phyloP scores from a whole-genome alignment of 2,888 invertebrate genomes.

The Laothoe populi region DNA sequence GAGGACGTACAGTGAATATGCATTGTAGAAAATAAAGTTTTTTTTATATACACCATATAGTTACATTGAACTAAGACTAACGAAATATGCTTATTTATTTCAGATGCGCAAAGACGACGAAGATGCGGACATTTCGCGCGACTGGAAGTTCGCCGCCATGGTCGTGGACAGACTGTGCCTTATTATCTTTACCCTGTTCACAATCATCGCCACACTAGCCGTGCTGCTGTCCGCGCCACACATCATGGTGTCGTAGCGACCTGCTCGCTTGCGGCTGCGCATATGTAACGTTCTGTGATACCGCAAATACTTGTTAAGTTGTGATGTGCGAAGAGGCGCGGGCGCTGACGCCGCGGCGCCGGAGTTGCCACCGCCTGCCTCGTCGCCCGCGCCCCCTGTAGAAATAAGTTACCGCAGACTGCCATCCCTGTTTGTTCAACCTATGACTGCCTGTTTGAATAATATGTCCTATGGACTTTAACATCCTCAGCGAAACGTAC shows the following conservation, averaged over 20 bases:
- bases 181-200: slow-evolving; percentile 99
- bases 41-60: too few relatives aligned
- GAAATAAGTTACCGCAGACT: slow-evolving; percentile 79
- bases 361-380: slow-evolving; percentile 77
- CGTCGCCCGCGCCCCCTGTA: slow-evolving; percentile 78
- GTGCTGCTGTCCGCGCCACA: slow-evolving; percentile 98
- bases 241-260: slow-evolving; percentile 95
- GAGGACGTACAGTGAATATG: background rate
- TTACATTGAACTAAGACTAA: background rate
- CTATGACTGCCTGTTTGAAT: slow-evolving; percentile 73
- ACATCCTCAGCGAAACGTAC: slow-evolving; percentile 59
- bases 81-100: slow-evolving; percentile 38
- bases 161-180: slow-evolving; percentile 99
- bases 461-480: slow-evolving; percentile 54
- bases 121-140: slow-evolving; percentile 96
- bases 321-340: slow-evolving; percentile 82
- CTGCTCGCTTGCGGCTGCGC: slow-evolving; percentile 82
- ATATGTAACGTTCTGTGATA: slow-evolving; percentile 87
- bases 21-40: too few relatives aligned
- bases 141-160: slow-evolving; percentile 99
- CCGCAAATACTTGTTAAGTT: slow-evolving; percentile 88
- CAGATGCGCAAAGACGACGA: slow-evolving; percentile 98
- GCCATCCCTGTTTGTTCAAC: slow-evolving; percentile 74
- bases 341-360: slow-evolving; percentile 73
- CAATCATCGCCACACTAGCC: slow-evolving; percentile 98